A percentile compares a stretch with the other conserved stretches of the same genome.
These are phyloP conservation scores for Microcebus griseorufus DNA, from an alignment of 2,113 vertebrate species.

Conservation along the genomic window DNA sequence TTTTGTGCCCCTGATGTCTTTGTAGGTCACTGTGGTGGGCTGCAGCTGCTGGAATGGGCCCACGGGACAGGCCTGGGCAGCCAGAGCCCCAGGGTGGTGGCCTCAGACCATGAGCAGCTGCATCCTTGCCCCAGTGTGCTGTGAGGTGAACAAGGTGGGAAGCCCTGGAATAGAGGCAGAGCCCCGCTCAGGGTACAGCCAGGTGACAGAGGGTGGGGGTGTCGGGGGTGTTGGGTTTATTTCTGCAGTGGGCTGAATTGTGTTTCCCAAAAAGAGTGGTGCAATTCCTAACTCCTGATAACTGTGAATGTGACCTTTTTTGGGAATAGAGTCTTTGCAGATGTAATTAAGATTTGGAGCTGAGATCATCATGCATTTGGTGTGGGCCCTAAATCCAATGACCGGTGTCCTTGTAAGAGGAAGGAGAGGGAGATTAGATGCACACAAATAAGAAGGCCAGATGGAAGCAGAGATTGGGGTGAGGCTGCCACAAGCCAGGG, in stretches of 20 bases:
- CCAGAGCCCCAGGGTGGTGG: neutral
- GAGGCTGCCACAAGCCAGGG: neutral
- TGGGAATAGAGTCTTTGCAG: slow-evolving; percentile 2
- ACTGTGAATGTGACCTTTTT: neutral
- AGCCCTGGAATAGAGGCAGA: neutral
- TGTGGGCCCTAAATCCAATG: neutral
- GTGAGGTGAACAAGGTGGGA: neutral
- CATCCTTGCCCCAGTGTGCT: neutral
- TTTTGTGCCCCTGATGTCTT: neutral
- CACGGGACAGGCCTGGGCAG: neutral
- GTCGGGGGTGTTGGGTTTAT: neutral
- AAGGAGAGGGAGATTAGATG: neutral
- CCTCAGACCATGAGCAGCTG: neutral
- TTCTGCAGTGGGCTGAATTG: neutral
- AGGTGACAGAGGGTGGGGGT: no score
- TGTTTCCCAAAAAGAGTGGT: neutral
- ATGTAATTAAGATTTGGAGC: neutral
- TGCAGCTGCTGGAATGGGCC: neutral
- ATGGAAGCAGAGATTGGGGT: neutral
- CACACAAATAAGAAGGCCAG: no score
- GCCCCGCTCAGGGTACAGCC: neutral
- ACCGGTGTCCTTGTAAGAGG: neutral
- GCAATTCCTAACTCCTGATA: neutral
- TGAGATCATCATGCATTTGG: neutral
- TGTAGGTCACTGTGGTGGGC: neutral